Base-by-base conservation (phyloP, 2,797 vertebrate species). In the Anas georgica region DNA sequence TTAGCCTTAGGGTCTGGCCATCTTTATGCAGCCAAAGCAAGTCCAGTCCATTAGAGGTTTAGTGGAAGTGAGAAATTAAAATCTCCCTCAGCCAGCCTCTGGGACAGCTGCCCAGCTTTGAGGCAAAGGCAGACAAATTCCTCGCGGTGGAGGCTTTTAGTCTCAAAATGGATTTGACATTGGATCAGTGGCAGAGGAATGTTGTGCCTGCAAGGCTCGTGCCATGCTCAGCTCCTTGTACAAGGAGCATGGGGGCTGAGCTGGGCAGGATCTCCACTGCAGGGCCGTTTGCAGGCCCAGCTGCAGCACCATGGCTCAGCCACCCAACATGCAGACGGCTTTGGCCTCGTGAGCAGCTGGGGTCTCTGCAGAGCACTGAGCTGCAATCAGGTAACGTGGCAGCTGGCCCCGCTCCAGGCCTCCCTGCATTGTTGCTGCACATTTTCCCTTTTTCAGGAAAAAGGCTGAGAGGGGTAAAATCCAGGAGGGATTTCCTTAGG, bases 131-230 rank as follows among this genome's bases (percentile, higher is more conserved):
- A 69, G 68, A 29, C 54, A 62, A n/a, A 37, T 70, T 66, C 43
- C 20, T 20, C 21, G 9, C 15, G 4, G 59, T 9, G 4, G 46
- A 62, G 8, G 2, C 17, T 28, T 10, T 68, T 84, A 37, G 29
- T 52, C 79, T 39, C 45, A 7, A 37, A 16, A 62, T 22, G 54
- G 35, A 5, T 77, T 48, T 62, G 48, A 10, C 9, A 6, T 10
- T 31, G 64, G 41, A 45, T 16, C 72, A 28, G n/a, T 7, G 54
- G 15, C 43, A 60, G 86, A 59, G 39, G 14, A 23, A 11, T 1
- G 18, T 54, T 4, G 0, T 2, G 4, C 2, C 1, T 0, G 0
- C 15, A 20, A 20, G 25, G 23, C 29, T 70, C 1, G 0, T 52
- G 67, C 33, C 28, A 5, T 0, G 1, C 33, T 48, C 78, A 67